These are phyloP conservation scores for Megamerina dolium DNA, from an alignment of 2,888 invertebrate species.

Conservation along the genomic window DNA sequence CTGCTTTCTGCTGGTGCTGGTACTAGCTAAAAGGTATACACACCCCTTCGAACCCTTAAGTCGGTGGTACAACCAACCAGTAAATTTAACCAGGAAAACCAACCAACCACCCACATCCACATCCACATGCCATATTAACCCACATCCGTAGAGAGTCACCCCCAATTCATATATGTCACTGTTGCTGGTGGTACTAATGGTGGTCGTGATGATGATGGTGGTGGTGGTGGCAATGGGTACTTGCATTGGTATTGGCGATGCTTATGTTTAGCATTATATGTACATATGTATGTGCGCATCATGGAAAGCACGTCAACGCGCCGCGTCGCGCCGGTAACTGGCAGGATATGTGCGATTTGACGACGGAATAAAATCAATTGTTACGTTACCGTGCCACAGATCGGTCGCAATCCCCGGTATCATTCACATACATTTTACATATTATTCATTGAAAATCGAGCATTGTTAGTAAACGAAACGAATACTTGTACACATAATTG, in stretches of 20 bases:
- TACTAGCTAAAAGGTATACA: constrained; percentile 39
- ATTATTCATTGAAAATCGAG: background rate
- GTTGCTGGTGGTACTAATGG: background rate
- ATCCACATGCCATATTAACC: constrained; percentile 10
- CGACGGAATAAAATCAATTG: constrained; percentile 50
- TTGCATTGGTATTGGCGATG: background rate
- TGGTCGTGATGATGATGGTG: background rate
- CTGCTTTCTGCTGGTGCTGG: no score
- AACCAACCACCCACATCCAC: constrained; percentile 19
- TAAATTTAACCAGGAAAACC: constrained; percentile 3
- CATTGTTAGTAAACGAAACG: background rate
- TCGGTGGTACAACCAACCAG: background rate
- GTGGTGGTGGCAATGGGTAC: constrained; percentile 5
- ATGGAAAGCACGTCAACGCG: constrained; percentile 11
- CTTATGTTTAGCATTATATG: no score
- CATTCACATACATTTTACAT: constrained; percentile 19
- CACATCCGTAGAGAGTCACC: constrained; percentile 12
- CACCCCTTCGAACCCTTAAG: constrained; percentile 10
- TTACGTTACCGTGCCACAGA: constrained; percentile 49
- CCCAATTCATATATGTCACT: no score
- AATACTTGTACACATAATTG: background rate
- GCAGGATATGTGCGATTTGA: constrained; percentile 48
- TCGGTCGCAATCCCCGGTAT: constrained; percentile 49
- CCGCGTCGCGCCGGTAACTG: constrained; percentile 32
- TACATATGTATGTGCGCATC: background rate